A percentile compares a stretch with the other conserved stretches of the same genome.
These are phyloP conservation scores for Oreochromis niloticus DNA, from an alignment of 2,113 vertebrate species.

Conservation along the genomic window DNA sequence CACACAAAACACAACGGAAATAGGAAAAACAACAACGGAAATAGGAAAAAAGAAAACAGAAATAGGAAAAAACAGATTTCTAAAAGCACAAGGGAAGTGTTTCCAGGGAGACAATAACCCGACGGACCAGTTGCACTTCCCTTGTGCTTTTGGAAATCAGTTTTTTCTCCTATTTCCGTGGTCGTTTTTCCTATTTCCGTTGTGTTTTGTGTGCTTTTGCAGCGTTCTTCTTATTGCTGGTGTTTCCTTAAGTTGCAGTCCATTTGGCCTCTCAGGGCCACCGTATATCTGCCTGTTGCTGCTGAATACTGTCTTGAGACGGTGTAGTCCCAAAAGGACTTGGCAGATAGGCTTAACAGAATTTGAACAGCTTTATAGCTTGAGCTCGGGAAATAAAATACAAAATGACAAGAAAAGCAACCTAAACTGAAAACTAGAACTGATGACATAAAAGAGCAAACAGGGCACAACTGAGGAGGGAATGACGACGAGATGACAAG, in stretches of 20 bases:
- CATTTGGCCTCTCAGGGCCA: neutral
- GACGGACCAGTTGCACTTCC: neutral
- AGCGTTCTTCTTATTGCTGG: neutral
- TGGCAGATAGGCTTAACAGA: neutral
- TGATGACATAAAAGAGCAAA: neutral
- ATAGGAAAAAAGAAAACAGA: neutral
- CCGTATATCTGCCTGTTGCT: neutral
- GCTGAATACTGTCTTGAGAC: neutral
- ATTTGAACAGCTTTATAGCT: neutral
- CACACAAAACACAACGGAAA: neutral
- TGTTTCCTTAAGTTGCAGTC: neutral
- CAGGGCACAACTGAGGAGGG: rapidly evolving
- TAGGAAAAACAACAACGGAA: neutral
- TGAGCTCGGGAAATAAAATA: neutral
- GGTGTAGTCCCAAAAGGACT: neutral
- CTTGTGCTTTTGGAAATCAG: neutral
- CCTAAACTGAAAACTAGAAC: neutral
- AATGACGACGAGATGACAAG: neutral
- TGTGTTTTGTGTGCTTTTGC: neutral
- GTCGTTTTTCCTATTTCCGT: neutral
- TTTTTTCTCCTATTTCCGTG: neutral
- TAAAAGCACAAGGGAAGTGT: too few species aligned
- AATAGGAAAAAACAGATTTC: too few species aligned
- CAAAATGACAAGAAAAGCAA: neutral
- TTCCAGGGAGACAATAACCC: too few species aligned